Evolutionary conservation across 2,888 invertebrate genomes (phyloP), one percentile per base, ranked within the genome.

Genomic region (Bedellia somnulentella): DNA sequence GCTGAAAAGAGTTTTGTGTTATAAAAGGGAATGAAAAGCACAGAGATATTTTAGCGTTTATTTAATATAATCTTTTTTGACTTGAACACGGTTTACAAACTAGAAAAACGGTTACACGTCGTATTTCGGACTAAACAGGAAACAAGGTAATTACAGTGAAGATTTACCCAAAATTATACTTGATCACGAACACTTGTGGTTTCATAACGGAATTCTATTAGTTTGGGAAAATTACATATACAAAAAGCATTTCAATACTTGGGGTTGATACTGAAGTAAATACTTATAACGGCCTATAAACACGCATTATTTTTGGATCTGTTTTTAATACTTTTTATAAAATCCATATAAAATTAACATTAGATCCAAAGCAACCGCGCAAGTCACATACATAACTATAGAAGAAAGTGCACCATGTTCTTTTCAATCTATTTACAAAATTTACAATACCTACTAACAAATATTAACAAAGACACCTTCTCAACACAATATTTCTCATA

Each of bases 51-150:
- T 60, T 49, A 48, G 46, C 41, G 46, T 52, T 59, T 52, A 73
- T 70, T 73, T 71, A 61, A 67, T 73, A 75, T 71, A 73, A 71
- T 66, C 61, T 71, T 61, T 66, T 73, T 68, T 70, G 73, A 75
- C 73, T 73, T 71, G 75, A 75, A 75, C 75, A 75, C 75, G 71
- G 68, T 71, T n/a, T 61, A 67, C 75, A 75, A 73, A 73, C 9
- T 18, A 18, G n/a, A n/a, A n/a, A n/a, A n/a, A n/a, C n/a, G n/a
- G n/a, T n/a, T n/a, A n/a, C n/a, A n/a, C n/a, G n/a, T n/a, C n/a
- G n/a, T n/a, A n/a, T n/a, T n/a, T n/a, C n/a, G n/a, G n/a, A n/a
- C n/a, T n/a, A n/a, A n/a, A n/a, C n/a, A n/a, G n/a, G n/a, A n/a
- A n/a, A n/a, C n/a, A n/a, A n/a, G n/a, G n/a, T n/a, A n/a, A n/a